Base-by-base conservation (phyloP, 2,113 vertebrate genomes). In the Gnathonemus longibarbis region DNA sequence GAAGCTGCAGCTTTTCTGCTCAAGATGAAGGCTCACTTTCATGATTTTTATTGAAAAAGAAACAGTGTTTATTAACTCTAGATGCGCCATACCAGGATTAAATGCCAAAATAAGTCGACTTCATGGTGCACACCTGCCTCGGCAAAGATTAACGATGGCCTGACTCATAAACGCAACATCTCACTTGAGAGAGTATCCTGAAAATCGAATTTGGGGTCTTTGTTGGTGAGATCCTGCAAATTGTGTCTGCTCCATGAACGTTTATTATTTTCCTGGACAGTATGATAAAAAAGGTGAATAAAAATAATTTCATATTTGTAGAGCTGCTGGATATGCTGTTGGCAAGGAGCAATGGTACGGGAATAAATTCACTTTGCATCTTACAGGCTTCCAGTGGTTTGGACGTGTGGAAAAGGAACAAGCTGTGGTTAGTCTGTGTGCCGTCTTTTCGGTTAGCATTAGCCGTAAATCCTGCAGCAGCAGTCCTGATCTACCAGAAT, bases 111-210 rank as follows among this genome's bases (percentile, higher is more conserved):
- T 91, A 91, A 94, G 92, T 93, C 93, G 94, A 95, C 94, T 95
- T 92, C 93, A 90, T 87, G 84, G 92, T 92, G 93, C 91, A 88
- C 94, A 93, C 89, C 92, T 93, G 91, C 94, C 94, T 95, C 95
- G 96, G 96, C 94, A 96, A 95, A 95, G 95, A 96, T 95, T 95
- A 95, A 96, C 94, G 94, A 91, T 89, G 45, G 92, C 90, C 90
- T 94, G 93, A 93, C 95, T 96, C 95, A 96, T 96, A 96, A 96
- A 96, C 95, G 95, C 96, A 96, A 92, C 93, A 93, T 93, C 92
- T 91, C 93, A 92, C 91, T 93, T 93, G 93, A 90, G 93, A 93
- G 92, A 90, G 94, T 93, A 6, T 50, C 94, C 90, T 92, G 93
- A 92, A 94, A 90, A 92, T 90, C 89, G 92, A 94, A 93, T 94